Percentiles rank a stretch among this genome's conserved stretches.
These are phyloP conservation scores for Lepeophtheirus nordmannii DNA, from an alignment of 2,888 invertebrate genomes.

Conservation along the genomic window DNA sequence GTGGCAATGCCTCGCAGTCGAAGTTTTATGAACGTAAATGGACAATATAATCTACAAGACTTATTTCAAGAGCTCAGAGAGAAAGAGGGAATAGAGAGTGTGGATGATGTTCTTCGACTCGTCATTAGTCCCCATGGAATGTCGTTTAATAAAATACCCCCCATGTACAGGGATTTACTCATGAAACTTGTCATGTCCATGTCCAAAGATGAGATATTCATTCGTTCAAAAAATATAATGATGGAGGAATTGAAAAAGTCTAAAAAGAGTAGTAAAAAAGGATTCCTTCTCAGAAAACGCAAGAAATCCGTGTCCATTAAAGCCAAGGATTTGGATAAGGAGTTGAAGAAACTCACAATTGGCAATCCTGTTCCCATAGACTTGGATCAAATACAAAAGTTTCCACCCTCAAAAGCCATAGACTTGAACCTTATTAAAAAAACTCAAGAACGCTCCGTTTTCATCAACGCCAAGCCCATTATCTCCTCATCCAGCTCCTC, in stretches of 20 bases:
- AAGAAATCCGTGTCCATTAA: background rate
- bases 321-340: too few species aligned
- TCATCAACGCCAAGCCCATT: too few species aligned
- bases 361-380: constrained; percentile 5
- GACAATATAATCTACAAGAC: constrained; percentile 43
- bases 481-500: too few species aligned
- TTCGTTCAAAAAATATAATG: constrained; percentile 77
- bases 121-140: constrained; percentile 79
- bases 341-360: too few species aligned
- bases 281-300: constrained; percentile 1
- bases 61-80: constrained; percentile 26
- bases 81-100: constrained; percentile 60
- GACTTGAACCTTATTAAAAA: too few species aligned
- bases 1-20: constrained; percentile 70
- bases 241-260: constrained; percentile 43
- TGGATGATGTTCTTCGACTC: constrained; percentile 53
- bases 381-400: too few species aligned
- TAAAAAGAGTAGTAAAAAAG: constrained; percentile 34
- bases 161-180: constrained; percentile 74
- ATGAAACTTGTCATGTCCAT: constrained; percentile 68
- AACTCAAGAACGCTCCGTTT: too few species aligned
- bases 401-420: too few species aligned
- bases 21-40: constrained; percentile 60
- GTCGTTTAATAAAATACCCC: constrained; percentile 79
- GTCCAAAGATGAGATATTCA: constrained; percentile 75